Conservation (phyloP, 2,797 vertebrate genomes). For the Pangasius sanitwongsei region DNA sequence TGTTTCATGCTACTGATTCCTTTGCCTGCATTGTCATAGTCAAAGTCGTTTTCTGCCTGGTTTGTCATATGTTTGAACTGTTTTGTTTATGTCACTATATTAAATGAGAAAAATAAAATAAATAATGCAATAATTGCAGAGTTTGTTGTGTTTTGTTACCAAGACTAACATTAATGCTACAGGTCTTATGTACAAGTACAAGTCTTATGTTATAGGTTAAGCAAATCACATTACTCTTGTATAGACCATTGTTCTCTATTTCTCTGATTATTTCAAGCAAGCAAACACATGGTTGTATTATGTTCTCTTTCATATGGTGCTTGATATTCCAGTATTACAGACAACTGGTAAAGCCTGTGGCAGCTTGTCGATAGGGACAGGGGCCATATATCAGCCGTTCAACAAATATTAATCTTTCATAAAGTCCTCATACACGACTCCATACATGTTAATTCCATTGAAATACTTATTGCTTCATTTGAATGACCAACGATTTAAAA, state of each 20-base stretch:
- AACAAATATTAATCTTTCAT: background rate
- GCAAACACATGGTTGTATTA: background rate
- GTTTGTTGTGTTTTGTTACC: background rate
- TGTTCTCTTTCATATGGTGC: background rate
- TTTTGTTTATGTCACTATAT: background rate
- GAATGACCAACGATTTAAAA: background rate
- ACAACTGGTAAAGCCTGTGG: background rate
- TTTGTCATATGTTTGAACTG: background rate
- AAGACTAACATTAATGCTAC: background rate
- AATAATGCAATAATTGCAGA: background rate
- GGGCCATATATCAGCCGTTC: background rate
- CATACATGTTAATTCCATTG: background rate
- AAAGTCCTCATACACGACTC: background rate
- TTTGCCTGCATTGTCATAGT: background rate
- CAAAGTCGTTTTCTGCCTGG: too few relatives aligned
- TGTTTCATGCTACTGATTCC: background rate
- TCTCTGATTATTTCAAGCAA: background rate
- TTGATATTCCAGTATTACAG: background rate
- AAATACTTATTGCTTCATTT: background rate
- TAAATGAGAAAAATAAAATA: background rate
- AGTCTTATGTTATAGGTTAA: background rate
- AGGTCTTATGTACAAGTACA: background rate
- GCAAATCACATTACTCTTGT: background rate
- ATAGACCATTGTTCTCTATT: background rate
- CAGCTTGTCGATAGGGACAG: background rate